phyloP scores from a whole-genome alignment of 2,113 vertebrate genomes.

The Falco punctatus region DNA sequence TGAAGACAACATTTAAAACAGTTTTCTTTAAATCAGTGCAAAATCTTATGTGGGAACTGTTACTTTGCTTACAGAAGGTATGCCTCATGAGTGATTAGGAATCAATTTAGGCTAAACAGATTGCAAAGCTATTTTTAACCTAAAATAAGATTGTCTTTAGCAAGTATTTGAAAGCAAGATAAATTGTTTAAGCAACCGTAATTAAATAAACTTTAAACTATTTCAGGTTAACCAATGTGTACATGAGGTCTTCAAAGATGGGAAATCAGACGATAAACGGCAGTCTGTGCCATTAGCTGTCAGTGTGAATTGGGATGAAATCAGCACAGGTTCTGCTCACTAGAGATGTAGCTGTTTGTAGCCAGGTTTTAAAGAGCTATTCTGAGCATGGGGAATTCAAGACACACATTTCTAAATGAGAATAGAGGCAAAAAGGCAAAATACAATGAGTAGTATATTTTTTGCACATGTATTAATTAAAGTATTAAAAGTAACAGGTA shows the following conservation, averaged over 20 bases:
- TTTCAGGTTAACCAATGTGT: neutral
- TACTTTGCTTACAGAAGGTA: neutral
- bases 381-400: neutral
- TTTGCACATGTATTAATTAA: accelerated
- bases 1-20: neutral
- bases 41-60: neutral
- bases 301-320: neutral
- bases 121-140: neutral
- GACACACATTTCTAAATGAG: neutral
- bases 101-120: neutral
- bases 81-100: neutral
- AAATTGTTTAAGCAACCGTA: neutral
- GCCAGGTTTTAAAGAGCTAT: neutral
- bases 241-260: neutral
- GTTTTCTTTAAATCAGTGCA: neutral
- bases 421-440: neutral
- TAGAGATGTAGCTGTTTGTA: neutral
- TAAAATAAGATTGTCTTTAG: neutral
- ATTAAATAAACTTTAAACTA: neutral
- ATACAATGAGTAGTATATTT: neutral
- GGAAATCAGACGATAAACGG: neutral
- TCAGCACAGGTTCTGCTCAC: neutral
- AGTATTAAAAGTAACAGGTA: neutral
- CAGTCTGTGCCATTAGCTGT: neutral
- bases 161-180: neutral